Conservation (phyloP, 2,113 vertebrate genomes). For the Tachycineta bicolor region DNA sequence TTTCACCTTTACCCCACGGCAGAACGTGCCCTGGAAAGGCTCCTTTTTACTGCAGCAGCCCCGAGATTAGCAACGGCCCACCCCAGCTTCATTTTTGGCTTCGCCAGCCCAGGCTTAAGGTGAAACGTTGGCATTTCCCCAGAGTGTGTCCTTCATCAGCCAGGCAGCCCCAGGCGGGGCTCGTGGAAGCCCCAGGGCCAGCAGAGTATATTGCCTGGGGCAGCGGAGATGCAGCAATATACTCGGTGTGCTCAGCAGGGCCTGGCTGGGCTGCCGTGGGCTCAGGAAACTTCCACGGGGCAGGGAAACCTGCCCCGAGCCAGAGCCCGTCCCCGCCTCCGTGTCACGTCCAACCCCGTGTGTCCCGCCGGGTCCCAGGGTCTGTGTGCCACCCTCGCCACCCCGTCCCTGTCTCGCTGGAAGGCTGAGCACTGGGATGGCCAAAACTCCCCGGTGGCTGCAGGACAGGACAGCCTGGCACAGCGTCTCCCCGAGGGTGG, state of each 20-base stretch:
- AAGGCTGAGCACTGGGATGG: not conserved
- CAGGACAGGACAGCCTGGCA: not conserved
- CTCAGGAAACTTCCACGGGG: slow-evolving; percentile 52
- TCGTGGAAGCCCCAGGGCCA: slow-evolving; percentile 4
- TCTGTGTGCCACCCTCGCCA: not conserved
- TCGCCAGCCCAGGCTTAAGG: not conserved
- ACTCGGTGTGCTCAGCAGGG: not conserved
- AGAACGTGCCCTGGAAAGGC: not conserved
- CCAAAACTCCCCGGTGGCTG: not conserved
- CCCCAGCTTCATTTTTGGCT: not conserved
- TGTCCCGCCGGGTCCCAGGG: not conserved
- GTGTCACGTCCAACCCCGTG: not conserved
- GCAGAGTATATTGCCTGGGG: slow-evolving; percentile 12
- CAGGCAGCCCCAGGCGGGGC: not conserved
- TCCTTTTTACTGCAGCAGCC: not conserved
- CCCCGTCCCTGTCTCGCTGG: not conserved
- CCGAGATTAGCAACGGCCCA: accelerated
- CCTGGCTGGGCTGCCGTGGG: slow-evolving; percentile 22
- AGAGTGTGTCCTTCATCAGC: not conserved
- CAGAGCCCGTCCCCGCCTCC: not conserved
- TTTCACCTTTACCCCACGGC: not conserved
- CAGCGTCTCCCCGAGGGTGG: accelerated
- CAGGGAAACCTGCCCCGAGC: slow-evolving; percentile 20
- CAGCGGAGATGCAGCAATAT: not conserved
- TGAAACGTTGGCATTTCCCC: slow-evolving; percentile 38